Evolutionary conservation across 2,797 vertebrate genomes (phyloP), one percentile per base, ranked within the genome.

Genomic region (Galagoides demidoff): DNA sequence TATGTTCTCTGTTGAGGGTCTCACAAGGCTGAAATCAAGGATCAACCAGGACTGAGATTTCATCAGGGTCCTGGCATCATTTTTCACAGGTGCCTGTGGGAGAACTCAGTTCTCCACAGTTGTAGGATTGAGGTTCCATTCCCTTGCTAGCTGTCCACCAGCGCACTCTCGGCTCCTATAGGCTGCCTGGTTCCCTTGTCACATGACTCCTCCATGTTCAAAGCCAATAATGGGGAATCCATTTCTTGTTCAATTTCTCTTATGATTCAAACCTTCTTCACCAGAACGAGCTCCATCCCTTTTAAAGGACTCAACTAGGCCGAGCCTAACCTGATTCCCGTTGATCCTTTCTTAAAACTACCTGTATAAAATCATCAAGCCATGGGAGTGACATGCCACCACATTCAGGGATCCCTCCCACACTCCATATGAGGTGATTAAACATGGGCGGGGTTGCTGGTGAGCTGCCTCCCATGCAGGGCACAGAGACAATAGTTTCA

Each of bases 111-210:
- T 77, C 9, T 16, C 17, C 22, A 57, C 4, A 34, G 11, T 9
- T 29, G 27, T 34, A 11, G 22, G 9, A 27, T 3, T 19, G 31
- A 74, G 39, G 14, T n/a, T 23, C 14, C n/a, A 14, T 31, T 52
- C 49, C 39, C 27, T 9, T 1, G 0, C n/a, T 37, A 57, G 9
- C 31, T 57, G 0, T 57, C 23, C 19, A 11, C 10, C 11, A 9
- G 17, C 27, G 7, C 16, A 7, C 27, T 52, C 16, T n/a, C 8
- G 11, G 45, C 12, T 20, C 34, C 52, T 23, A 0, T 1, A 70
- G 22, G 31, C 74, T 31, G 0, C 31, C 81, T n/a, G 13, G 6
- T 6, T 10, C 19, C 59, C 34, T 11, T n/a, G 66, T 31, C 37
- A 23, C 27, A 2, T 8, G 8, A 37, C 31, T 31, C 37, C 7